Evolutionary conservation across 1,140 invertebrate species (phyloP), one percentile per base, ranked within the genome.

Genomic region (Armadillidium nasatum): DNA sequence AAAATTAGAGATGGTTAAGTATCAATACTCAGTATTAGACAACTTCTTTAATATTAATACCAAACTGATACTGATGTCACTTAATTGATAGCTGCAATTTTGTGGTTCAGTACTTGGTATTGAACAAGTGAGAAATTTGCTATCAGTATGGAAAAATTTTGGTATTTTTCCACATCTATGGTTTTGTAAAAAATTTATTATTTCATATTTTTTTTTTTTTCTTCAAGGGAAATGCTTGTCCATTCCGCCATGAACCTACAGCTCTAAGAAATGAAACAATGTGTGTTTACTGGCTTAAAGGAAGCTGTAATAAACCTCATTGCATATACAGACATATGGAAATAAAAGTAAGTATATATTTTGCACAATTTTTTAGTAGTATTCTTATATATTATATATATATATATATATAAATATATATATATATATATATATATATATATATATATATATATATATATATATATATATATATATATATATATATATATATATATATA

Each of bases 271-370:
- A 89, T 83, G 92, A 94, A 86, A 89, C 88, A 7, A 89, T 91
- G 82, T 95, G 93, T 83, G 85, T 87, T n/a, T 88, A 89, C 81
- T 95, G 93, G 93, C 89, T 90, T 82, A 88, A 91, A 83, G 92
- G 91, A 71, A 90, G 89, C 82, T 95, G 93, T 83, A 83, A 89
- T 22, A 90, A 92, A 83, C 88, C 89, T 77, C 88, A 89, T 72
- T 94, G 93, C 84, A 91, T 89, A 83, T 90, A 91, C 81, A 87
- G 93, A 78, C 93, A 94, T 83, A 93, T 77, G 76, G 76, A 77
- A 54, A 70, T 77, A 21, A 68, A 50, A 19, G 68, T 72, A 21
- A 60, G 45, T 72, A 15, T 10, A 43, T 71, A 15, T 60, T 19
- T 60, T 60, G 19, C 7, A 3, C 11, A 60, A 60, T 15, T 60